Evolutionary conservation across 2,797 vertebrate genomes (phyloP), one percentile per base, ranked within the genome.

Genomic region (Epinephelus awoara): DNA sequence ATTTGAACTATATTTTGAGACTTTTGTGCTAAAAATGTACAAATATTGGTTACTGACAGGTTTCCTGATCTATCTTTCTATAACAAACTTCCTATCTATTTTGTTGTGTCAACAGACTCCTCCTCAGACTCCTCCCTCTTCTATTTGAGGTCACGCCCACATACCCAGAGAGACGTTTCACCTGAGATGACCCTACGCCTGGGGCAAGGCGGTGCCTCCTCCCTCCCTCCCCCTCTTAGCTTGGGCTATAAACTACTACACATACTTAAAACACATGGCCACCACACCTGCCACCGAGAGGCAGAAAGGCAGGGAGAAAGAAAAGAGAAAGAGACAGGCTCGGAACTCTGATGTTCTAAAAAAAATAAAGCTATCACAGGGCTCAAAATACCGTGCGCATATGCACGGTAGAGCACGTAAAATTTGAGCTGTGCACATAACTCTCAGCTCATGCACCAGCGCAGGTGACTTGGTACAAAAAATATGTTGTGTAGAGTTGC

Each of bases 171-270:
- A 90, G 72, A 75, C 75, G 76, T 89, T 92, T 93, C 92, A 94
- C 94, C 95, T 94, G 88, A 93, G 87, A 88, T 92, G 92, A 95
- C 94, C 94, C 88, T 52, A 65, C 29, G 66, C 89, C 87, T 58
- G 44, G 76, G 86, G 90, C 80, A 88, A 85, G 57, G 75, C 81
- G 9, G 86, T 83, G 86, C 85, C 79, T 80, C 75, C 72, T 72
- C 83, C 62, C 54, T 82, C 76, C 71, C 73, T 76, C 67, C 63
- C 68, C 57, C 68, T 79, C 75, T 89, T 57, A 80, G 77, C 78
- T 79, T 67, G 65, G 72, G 84, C 86, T 83, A 84, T 88, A 89
- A 92, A 92, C 87, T 75, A 84, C 83, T 76, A 86, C 72, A 85
- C 85, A 86, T 87, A 85, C 86, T 87, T 88, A 73, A 91, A 89